Conservation (phyloP, 1,140 invertebrate species). For the Cepaea nemoralis region DNA sequence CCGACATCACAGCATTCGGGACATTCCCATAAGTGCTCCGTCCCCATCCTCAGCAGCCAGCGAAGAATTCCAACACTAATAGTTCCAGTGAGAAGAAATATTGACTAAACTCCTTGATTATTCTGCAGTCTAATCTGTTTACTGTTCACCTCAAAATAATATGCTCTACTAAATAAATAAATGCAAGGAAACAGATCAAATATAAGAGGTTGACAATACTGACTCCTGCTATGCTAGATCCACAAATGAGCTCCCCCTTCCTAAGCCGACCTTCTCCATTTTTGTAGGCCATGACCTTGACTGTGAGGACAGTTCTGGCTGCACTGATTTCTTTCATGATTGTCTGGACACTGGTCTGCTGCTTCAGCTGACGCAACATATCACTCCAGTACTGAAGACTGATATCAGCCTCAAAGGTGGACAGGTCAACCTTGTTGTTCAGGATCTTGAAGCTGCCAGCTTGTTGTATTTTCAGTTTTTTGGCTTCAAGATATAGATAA, state of each 20-base stretch:
- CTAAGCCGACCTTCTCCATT: conserved; percentile 70
- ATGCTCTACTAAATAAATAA: too few relatives aligned
- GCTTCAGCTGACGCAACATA: conserved; percentile 57
- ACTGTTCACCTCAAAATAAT: too few relatives aligned
- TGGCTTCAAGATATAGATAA: conserved; percentile 56
- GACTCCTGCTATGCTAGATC: conserved; percentile 70
- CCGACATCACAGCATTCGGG: too few relatives aligned
- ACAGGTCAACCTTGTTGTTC: conserved; percentile 71
- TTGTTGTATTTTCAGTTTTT: conserved; percentile 61
- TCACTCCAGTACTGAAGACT: conserved; percentile 67
- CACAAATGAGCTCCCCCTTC: conserved; percentile 67
- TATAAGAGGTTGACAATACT: too few relatives aligned
- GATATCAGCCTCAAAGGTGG: conserved; percentile 67
- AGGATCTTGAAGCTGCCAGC: conserved; percentile 69
- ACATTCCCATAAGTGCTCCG: too few relatives aligned
- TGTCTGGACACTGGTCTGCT: conserved; percentile 62
- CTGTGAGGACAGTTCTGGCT: conserved; percentile 59
- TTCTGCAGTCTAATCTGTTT: too few relatives aligned
- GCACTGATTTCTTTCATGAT: conserved; percentile 69
- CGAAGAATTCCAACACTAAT: too few relatives aligned
- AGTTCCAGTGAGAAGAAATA: too few relatives aligned
- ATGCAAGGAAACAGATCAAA: too few relatives aligned
- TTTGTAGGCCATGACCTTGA: conserved; percentile 70
- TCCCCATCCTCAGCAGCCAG: too few relatives aligned
- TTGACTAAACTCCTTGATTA: too few relatives aligned